Conservation (phyloP, 2,888 invertebrate genomes). For the Nomada hirtipes region DNA sequence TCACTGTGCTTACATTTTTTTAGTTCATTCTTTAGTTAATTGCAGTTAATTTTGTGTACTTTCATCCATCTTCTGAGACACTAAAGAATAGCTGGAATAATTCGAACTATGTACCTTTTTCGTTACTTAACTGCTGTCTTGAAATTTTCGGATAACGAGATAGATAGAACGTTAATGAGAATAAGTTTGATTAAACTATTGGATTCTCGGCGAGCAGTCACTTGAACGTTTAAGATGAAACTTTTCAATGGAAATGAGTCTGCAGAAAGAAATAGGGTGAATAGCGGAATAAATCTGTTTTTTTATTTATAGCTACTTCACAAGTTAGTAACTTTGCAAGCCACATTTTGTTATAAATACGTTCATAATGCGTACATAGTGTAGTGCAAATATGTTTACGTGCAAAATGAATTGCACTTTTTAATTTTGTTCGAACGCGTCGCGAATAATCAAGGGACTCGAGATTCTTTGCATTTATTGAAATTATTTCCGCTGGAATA, state of each 20-base stretch:
- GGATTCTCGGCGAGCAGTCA: neutral
- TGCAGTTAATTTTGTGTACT: too few relatives aligned
- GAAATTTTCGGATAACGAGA: neutral
- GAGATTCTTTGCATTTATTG: neutral
- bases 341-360: neutral
- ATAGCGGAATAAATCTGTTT: slow-evolving; percentile 10
- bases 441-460: too few relatives aligned
- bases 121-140: too few relatives aligned
- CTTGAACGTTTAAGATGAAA: neutral
- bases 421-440: neutral
- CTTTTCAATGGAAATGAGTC: slow-evolving; percentile 4
- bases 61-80: too few relatives aligned
- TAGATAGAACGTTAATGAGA: neutral
- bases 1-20: too few relatives aligned
- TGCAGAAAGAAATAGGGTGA: slow-evolving; percentile 17
- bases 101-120: too few relatives aligned
- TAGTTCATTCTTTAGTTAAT: too few relatives aligned
- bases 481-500: neutral
- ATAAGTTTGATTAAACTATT: neutral
- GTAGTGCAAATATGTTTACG: neutral
- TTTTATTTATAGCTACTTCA: slow-evolving; percentile 3
- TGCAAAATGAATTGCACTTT: neutral
- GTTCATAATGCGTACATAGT: too few relatives aligned
- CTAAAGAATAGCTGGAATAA: too few relatives aligned
- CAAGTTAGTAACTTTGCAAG: neutral